phyloP scores from a whole-genome alignment of 2,888 invertebrate species.

The Dryomyza anilis region DNA sequence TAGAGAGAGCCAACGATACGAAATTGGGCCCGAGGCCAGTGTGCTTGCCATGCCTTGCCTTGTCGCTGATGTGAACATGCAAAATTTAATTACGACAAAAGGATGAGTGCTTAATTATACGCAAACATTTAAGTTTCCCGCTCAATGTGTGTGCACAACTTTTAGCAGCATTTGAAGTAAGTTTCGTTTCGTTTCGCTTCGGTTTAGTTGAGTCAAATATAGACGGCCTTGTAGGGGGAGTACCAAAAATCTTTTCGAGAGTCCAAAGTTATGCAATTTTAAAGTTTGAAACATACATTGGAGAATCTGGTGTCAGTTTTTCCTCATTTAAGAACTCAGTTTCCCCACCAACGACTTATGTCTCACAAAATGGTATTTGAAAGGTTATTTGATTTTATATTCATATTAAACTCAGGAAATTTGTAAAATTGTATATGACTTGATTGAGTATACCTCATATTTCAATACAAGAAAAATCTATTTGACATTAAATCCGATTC shows the following conservation, averaged over 20 bases:
- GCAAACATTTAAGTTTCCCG: constrained; percentile 58
- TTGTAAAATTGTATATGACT: no score
- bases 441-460: no score
- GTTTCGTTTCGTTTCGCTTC: not conserved
- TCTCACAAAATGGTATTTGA: no score
- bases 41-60: constrained; percentile 3
- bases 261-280: not conserved
- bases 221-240: not conserved
- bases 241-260: not conserved
- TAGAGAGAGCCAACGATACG: not conserved
- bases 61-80: constrained; percentile 58
- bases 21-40: constrained; percentile 22
- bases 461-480: no score
- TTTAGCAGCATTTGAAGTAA: constrained; percentile 15
- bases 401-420: no score
- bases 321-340: not conserved
- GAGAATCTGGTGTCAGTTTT: not conserved
- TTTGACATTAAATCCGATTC: no score
- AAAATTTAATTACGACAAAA: constrained; percentile 61
- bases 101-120: constrained; percentile 62
- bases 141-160: constrained; percentile 13
- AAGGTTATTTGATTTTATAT: no score
- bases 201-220: not conserved
- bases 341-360: not conserved
- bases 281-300: not conserved